phyloP scores from a whole-genome alignment of 2,888 invertebrate species.

The Amiota communis region DNA sequence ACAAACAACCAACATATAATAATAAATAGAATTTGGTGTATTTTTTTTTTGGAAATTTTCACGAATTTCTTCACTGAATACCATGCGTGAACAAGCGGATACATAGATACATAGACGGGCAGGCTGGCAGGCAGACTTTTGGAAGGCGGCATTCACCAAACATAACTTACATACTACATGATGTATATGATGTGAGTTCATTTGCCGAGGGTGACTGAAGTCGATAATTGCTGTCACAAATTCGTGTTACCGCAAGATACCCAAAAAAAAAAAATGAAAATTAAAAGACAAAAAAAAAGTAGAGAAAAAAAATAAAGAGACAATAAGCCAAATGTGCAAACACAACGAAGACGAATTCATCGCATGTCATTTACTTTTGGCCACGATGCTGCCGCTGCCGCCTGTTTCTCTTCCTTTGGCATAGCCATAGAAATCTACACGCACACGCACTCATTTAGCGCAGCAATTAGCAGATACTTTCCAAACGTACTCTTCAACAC shows the following conservation, averaged over 20 bases:
- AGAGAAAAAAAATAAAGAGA: constrained; percentile 32
- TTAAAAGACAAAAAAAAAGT: constrained; percentile 19
- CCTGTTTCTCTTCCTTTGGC: too few species aligned
- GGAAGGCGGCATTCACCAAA: constrained; percentile 1
- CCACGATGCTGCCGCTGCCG: not conserved
- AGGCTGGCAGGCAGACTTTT: too few species aligned
- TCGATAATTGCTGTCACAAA: constrained; percentile 69
- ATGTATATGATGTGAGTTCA: constrained; percentile 23
- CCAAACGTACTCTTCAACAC: too few species aligned
- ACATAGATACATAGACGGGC: too few species aligned
- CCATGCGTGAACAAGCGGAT: not conserved
- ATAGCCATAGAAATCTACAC: constrained; percentile 33
- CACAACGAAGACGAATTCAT: constrained; percentile 15
- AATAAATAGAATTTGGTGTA: not conserved
- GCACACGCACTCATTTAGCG: constrained; percentile 45
- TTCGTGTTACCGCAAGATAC: constrained; percentile 47
- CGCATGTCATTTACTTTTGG: constrained; percentile 11
- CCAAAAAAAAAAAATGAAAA: not conserved
- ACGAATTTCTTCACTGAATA: constrained; percentile 27
- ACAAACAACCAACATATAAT: too few species aligned
- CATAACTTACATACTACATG: not conserved
- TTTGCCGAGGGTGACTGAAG: constrained; percentile 58
- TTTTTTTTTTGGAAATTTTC: constrained; percentile 18
- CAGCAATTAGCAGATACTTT: constrained; percentile 19
- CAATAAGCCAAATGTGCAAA: constrained; percentile 15